Base-by-base conservation (phyloP, 2,797 vertebrate genomes). In the Choloepus didactylus region DNA sequence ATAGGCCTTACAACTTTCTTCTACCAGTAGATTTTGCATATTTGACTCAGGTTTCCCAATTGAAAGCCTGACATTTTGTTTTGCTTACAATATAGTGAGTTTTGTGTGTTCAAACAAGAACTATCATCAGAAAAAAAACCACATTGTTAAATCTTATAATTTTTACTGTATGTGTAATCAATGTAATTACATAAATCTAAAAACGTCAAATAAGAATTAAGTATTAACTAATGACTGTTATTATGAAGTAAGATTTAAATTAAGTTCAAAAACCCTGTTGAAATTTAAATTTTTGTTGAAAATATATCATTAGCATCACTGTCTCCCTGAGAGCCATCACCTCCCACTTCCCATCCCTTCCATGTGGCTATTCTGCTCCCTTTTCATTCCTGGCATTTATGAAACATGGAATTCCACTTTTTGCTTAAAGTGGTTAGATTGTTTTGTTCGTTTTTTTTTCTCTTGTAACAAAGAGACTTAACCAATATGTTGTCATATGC, bases 21-120 rank as follows among this genome's bases (percentile, higher is more conserved):
- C 80, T 73, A 93, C 80, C 91, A 77, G 56, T 67, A 95, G 60
- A 89, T 89, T 59, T 67, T 87, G 89, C 72, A 91, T 95, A 87
- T 91, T 92, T 97, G 97, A 97, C 94, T 97, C 85, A 94, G 54
- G 75, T 96, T 97, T 97, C 95, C 25, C n/a, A 95, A 95, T 6
- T 62, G 94, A 97, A 96, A 96, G 92, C 75, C 79, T 83, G 60
- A 94, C 70, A 59, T 12, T 94, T 59, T 67, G 81, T 95, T 95
- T 89, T 91, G 67, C 89, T 96, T 96, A 95, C 41, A 84, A 90
- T 92, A 92, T 95, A 95, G 88, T 54, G 25, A 89, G 41, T 89
- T 96, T 86, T 87, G 62, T 88, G 60, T 92, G 75, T 94, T 97
- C 85, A 97, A 86, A 91, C 7, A 91, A 91, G 79, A 84, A 87